A percentile compares a stretch with the other conserved stretches of the same genome.
phyloP scores from a whole-genome alignment of 2,797 vertebrate species.

The Sebastes oblongus region DNA sequence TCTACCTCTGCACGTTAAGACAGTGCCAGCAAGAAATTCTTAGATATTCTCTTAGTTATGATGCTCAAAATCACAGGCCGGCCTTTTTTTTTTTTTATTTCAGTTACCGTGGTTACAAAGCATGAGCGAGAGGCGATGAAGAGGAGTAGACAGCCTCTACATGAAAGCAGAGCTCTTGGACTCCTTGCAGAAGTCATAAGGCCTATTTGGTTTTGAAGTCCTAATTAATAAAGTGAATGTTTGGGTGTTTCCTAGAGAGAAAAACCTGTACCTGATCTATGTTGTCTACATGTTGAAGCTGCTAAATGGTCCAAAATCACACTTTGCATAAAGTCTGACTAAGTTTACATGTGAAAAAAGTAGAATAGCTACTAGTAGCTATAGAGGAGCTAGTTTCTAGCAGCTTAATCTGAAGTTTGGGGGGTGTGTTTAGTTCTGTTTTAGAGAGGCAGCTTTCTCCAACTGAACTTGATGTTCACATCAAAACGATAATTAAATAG shows the following conservation, averaged over 20 bases:
- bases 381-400: not conserved
- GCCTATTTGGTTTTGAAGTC: conserved; percentile 1
- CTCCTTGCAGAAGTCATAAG: conserved; percentile 14
- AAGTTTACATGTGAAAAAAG: not conserved
- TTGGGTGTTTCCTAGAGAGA: not conserved
- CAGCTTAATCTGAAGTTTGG: not conserved
- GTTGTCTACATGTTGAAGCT: not conserved
- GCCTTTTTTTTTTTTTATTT: not conserved
- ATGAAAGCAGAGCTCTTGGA: conserved; percentile 24
- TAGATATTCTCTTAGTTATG: conserved; percentile 33
- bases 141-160: conserved; percentile 26
- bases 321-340: not conserved
- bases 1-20: conserved; percentile 39
- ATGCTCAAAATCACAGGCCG: conserved; percentile 29
- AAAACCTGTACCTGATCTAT: not conserved
- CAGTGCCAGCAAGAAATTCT: conserved; percentile 30
- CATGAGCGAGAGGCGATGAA: conserved; percentile 32
- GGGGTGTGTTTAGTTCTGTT: not conserved
- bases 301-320: not conserved
- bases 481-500: not conserved
- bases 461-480: not conserved
- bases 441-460: not conserved
- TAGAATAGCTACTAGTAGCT: not conserved
- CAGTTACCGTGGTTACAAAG: conserved; percentile 70
- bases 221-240: not conserved